phyloP scores from a whole-genome alignment of 1,140 invertebrate species.

The Drosophila burlai region DNA sequence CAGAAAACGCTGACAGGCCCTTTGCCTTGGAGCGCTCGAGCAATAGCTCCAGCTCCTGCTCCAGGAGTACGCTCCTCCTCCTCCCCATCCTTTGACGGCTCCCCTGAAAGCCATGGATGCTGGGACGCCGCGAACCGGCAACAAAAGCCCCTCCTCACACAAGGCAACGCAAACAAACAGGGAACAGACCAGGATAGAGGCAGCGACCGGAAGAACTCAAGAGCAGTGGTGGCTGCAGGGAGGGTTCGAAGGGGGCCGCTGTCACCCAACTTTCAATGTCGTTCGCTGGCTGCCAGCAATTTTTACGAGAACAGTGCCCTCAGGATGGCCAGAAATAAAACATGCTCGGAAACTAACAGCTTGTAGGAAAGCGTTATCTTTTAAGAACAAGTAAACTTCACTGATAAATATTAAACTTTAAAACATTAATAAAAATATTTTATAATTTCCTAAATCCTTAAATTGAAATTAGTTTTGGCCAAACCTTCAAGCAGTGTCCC shows the following conservation, averaged over 20 bases:
- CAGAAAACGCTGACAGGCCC: constrained; percentile 73
- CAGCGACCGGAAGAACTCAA: constrained; percentile 62
- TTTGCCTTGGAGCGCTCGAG: constrained; percentile 46
- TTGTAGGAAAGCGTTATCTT: not conserved
- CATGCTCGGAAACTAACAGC: not conserved
- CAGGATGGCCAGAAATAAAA: not conserved
- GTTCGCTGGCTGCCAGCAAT: constrained; percentile 29
- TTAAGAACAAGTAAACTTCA: not conserved
- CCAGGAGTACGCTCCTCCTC: not conserved
- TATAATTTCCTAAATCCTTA: not conserved
- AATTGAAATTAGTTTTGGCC: constrained; percentile 1
- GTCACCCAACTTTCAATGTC: constrained; percentile 49
- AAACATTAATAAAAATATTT: not conserved
- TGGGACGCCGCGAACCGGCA: constrained; percentile 30
- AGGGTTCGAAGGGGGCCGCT: constrained; percentile 9
- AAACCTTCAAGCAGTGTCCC: constrained; percentile 13
- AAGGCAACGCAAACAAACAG: constrained; percentile 79
- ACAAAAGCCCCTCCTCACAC: constrained; percentile 37
- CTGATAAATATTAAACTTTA: not conserved
- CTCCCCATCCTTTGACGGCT: not conserved
- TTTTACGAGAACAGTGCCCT: constrained; percentile 28
- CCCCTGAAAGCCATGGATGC: constrained; percentile 47
- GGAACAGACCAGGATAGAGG: constrained; percentile 26
- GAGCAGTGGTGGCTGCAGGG: not conserved
- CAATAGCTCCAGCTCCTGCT: constrained; percentile 19